Evolutionary conservation across 2,797 vertebrate species (phyloP).

Genomic region (Ciconia nigra): DNA sequence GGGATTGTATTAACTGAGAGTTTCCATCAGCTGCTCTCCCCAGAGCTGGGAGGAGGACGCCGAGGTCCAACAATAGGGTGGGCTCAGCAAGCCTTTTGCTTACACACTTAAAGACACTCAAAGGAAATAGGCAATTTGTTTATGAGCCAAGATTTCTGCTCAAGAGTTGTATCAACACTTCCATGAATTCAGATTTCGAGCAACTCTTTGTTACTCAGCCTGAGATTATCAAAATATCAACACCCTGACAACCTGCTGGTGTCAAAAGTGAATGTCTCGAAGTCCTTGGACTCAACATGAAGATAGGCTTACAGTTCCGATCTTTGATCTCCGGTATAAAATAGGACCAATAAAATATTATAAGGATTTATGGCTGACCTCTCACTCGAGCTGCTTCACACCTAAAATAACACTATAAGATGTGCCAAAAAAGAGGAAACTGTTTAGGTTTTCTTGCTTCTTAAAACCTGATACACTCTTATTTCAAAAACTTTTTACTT

Average conservation of each 20-base stretch:
- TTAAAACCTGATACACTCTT: slow-evolving; percentile 67
- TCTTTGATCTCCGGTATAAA: slow-evolving; percentile 76
- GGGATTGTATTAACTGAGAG: neutral
- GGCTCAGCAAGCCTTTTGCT: slow-evolving; percentile 7
- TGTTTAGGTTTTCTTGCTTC: slow-evolving; percentile 74
- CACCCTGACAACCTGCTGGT: slow-evolving; percentile 71
- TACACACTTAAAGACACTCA: neutral
- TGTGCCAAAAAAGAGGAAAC: slow-evolving; percentile 69
- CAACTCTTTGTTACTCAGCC: slow-evolving; percentile 60
- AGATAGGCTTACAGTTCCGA: slow-evolving; percentile 63
- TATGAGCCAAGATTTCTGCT: slow-evolving; percentile 57
- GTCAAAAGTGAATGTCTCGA: slow-evolving; percentile 69
- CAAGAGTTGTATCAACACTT: slow-evolving; percentile 64
- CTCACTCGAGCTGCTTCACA: slow-evolving; percentile 73
- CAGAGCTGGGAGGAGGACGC: neutral
- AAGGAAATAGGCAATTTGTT: slow-evolving; percentile 56
- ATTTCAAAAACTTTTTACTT: slow-evolving; percentile 56
- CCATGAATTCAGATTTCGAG: slow-evolving; percentile 60
- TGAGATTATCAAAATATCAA: slow-evolving; percentile 73
- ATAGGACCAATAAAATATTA: slow-evolving; percentile 69
- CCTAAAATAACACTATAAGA: slow-evolving; percentile 76
- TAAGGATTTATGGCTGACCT: slow-evolving; percentile 75
- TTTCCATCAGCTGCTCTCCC: neutral
- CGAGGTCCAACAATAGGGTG: neutral
- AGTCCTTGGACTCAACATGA: slow-evolving; percentile 56